Base-by-base conservation (phyloP, 2,888 invertebrate genomes). In the Gnatocerus cornutus region DNA sequence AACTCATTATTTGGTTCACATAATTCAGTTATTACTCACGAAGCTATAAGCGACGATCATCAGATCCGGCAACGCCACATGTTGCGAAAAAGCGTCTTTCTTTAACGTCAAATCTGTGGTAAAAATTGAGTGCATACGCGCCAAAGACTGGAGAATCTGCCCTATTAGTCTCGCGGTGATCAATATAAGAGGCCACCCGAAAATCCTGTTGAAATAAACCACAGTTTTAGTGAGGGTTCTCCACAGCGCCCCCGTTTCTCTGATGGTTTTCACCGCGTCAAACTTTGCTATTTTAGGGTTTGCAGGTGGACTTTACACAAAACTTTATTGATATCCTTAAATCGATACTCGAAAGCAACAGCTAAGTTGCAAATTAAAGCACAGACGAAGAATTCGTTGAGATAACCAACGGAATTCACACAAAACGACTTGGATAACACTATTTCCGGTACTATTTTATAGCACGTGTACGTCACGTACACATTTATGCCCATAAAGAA, bases 111-210 rank as follows among this genome's bases (percentile, higher is more conserved):
- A 37, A 27, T 29, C 21, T 50, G 39, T 16, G n/a, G 37, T 56
- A 37, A 37, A 37, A 8, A 29, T 12, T 6, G 12, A 8, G 6
- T 39, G 16, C 29, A 16, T 52, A 0, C 21, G 13, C 6, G 48
- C 1, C 4, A 63, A 14, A 52, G 52, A 52, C 10, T 12, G 13
- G 2, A 63, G 27, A 27, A 63, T 1, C 14, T 63, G 63, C 5
- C 12, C n/a, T 2, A 63, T 13, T n/a, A 37, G n/a, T 43, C 63
- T 45, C 29, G 52, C 53, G n/a, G 39, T 43, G n/a, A 53, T 3
- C 29, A 52, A 43, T 53, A 63, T 14, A 4, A 63, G 29, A 39
- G 45, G 7, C 63, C 63, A 63, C 16, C 63, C 63, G 10, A 63
- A 63, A 41, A 53, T 43, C 12, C 33, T 39, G 16, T 63, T 63